Conservation (phyloP, 2,888 invertebrate genomes). For the Cosmopolites sordidus region DNA sequence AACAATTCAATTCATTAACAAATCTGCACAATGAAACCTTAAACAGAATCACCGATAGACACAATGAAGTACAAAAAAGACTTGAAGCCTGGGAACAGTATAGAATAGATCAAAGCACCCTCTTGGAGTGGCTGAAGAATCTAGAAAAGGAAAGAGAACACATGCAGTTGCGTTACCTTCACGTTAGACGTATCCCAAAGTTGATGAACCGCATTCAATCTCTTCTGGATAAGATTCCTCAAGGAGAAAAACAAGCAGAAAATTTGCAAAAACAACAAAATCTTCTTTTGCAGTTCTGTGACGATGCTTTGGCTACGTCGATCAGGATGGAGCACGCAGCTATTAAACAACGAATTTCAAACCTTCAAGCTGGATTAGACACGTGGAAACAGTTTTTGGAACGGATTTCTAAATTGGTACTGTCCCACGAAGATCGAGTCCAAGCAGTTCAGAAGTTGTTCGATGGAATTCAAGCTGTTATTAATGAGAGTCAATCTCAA, state of each 20-base stretch:
- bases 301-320: conserved; percentile 72
- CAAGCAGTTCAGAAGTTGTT: conserved; percentile 59
- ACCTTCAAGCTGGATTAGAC: conserved; percentile 72
- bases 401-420: conserved; percentile 61
- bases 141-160: conserved; percentile 74
- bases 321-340: conserved; percentile 79
- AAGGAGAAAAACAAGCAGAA: conserved; percentile 60
- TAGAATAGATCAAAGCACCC: conserved; percentile 62
- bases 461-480: conserved; percentile 59
- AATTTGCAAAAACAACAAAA: conserved; percentile 63
- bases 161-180: conserved; percentile 75
- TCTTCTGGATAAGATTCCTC: conserved; percentile 64
- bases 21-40: conserved; percentile 80
- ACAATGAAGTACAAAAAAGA: conserved; percentile 67
- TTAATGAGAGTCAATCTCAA: conserved; percentile 54
- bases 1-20: conserved; percentile 73
- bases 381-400: conserved; percentile 75
- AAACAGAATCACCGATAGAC: conserved; percentile 72
- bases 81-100: conserved; percentile 76
- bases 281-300: conserved; percentile 64
- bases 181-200: conserved; percentile 70
- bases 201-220: conserved; percentile 64
- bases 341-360: conserved; percentile 70
- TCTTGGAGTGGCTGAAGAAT: conserved; percentile 76
- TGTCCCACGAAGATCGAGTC: conserved; percentile 61